Conservation (phyloP, 2,113 vertebrate genomes). For the Oostethus manadensis region DNA sequence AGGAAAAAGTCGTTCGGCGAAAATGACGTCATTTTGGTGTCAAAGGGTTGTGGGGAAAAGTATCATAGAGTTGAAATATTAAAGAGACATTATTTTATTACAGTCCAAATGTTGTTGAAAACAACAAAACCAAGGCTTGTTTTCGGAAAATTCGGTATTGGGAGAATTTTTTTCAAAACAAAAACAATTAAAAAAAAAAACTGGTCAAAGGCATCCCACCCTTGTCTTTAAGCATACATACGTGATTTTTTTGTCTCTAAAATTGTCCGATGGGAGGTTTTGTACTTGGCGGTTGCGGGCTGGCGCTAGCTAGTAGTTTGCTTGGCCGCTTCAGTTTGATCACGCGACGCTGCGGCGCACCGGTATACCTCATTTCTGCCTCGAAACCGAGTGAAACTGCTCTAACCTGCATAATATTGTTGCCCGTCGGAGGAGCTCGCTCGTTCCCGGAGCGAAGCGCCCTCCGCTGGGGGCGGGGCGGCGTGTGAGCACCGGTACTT, state of each 20-base stretch:
- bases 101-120: too few species aligned
- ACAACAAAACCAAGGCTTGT: too few species aligned
- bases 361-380: slow-evolving; percentile 97
- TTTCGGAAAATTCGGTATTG: too few species aligned
- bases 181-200: not conserved
- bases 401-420: slow-evolving; percentile 79
- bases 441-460: slow-evolving; percentile 69
- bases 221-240: too few species aligned
- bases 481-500: slow-evolving; percentile 34
- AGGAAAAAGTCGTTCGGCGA: too few species aligned
- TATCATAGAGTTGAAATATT: too few species aligned
- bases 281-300: slow-evolving; percentile 12
- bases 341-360: slow-evolving; percentile 38
- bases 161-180: too few species aligned
- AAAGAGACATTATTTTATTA: too few species aligned
- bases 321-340: slow-evolving; percentile 31
- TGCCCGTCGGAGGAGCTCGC: slow-evolving; percentile 77
- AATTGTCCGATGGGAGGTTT: not conserved
- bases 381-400: slow-evolving; percentile 83
- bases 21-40: too few species aligned
- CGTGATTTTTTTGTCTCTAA: not conserved
- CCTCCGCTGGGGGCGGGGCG: slow-evolving; percentile 69
- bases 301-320: not conserved
- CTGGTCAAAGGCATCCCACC: too few species aligned
- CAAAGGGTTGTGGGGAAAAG: too few species aligned